Evolutionary conservation across 2,888 invertebrate genomes (phyloP).

Genomic region (Petrophora chlorosata): DNA sequence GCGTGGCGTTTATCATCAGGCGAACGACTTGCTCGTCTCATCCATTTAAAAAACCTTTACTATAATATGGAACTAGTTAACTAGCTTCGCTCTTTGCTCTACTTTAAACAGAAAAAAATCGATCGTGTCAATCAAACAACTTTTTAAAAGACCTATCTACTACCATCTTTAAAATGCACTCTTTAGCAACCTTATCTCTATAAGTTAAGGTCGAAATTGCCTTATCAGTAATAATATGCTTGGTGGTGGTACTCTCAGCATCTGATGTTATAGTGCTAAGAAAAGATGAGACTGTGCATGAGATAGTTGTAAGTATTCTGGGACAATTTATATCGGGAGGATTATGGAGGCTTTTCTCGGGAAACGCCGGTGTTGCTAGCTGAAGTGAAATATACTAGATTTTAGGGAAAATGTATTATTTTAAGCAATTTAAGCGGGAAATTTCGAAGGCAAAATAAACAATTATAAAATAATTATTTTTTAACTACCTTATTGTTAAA

Average conservation of each 20-base stretch:
- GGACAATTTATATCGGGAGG: conserved; percentile 48
- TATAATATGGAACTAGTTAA: neutral
- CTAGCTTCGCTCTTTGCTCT: conserved; percentile 5
- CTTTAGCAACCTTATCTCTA: neutral
- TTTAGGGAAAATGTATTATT: no score
- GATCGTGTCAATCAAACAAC: conserved; percentile 24
- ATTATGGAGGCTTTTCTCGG: conserved; percentile 43
- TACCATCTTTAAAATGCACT: conserved; percentile 3
- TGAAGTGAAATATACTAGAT: neutral
- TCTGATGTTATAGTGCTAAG: conserved; percentile 46
- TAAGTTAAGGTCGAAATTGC: conserved; percentile 19
- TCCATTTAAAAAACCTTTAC: no score
- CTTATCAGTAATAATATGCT: neutral
- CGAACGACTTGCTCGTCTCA: no score
- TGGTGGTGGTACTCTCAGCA: conserved; percentile 32
- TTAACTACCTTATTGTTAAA: no score
- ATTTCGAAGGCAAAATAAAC: no score
- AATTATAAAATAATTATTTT: no score
- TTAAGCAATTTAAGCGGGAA: no score
- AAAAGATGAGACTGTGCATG: conserved; percentile 29
- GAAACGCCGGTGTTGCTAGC: conserved; percentile 35
- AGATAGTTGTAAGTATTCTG: conserved; percentile 37
- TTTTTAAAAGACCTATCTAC: conserved; percentile 13
- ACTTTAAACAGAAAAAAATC: conserved; percentile 14
- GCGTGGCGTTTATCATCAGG: no score